Percentiles rank a stretch among this genome's conserved stretches.
phyloP scores from a whole-genome alignment of 2,888 invertebrate genomes.

The Charanyca ferruginea region DNA sequence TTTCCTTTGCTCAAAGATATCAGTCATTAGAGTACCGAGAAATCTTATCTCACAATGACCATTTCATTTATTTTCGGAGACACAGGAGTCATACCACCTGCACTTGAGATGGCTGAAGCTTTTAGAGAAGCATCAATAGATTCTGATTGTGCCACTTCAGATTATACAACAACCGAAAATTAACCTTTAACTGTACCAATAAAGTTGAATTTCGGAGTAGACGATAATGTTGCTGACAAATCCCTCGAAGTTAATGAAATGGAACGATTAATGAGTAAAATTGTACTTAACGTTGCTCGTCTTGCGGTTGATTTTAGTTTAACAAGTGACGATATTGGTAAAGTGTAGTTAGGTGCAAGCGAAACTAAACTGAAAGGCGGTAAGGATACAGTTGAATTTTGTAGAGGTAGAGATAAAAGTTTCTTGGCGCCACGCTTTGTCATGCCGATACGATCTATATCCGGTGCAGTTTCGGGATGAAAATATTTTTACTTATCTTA shows the following conservation, averaged over 20 bases:
- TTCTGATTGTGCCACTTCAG: slow-evolving; percentile 84
- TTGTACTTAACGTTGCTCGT: slow-evolving; percentile 61
- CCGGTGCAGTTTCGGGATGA: slow-evolving; percentile 91
- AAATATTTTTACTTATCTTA: slow-evolving; percentile 91
- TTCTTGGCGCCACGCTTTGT: slow-evolving; percentile 90
- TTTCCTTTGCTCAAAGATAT: slow-evolving; percentile 69
- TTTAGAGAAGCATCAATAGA: slow-evolving; percentile 86
- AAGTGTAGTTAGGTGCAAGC: slow-evolving; percentile 46
- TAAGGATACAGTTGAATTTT: slow-evolving; percentile 63
- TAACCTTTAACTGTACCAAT: slow-evolving; percentile 50
- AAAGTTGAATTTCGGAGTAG: slow-evolving; percentile 55
- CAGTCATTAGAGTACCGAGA: slow-evolving; percentile 72
- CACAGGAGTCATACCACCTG: slow-evolving; percentile 89
- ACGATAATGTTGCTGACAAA: slow-evolving; percentile 78
- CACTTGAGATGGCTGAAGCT: slow-evolving; percentile 87
- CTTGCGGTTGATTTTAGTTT: slow-evolving; percentile 66
- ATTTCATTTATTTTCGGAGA: slow-evolving; percentile 90
- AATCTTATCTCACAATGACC: slow-evolving; percentile 86
- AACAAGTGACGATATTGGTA: slow-evolving; percentile 54
- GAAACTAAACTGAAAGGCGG: slow-evolving; percentile 48
- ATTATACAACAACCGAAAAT: slow-evolving; percentile 60
- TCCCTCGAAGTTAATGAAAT: slow-evolving; percentile 76
- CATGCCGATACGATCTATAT: slow-evolving; percentile 90
- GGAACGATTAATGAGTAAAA: slow-evolving; percentile 56
- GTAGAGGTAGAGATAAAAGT: slow-evolving; percentile 53